Percentiles rank a stretch among this genome's conserved stretches.
phyloP scores from a whole-genome alignment of 1,140 invertebrate genomes.

The Belonocnema kinseyi region DNA sequence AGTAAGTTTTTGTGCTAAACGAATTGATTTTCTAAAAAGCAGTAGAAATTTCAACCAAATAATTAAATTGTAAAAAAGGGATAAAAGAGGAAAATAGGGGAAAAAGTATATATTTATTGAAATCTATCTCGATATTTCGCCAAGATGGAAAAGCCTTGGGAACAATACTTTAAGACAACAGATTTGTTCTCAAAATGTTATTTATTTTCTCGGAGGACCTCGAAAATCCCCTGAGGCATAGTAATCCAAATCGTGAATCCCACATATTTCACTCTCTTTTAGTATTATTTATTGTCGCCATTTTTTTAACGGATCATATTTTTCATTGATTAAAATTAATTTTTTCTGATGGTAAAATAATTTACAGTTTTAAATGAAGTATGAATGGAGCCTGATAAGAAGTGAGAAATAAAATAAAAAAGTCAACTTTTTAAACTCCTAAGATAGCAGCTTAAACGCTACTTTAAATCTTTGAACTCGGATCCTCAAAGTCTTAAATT shows the following conservation, averaged over 20 bases:
- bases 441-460: too few species aligned
- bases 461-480: too few species aligned
- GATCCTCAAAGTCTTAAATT: too few species aligned
- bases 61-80: background rate
- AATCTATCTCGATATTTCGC: background rate
- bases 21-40: background rate
- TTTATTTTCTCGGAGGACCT: slow-evolving; percentile 9
- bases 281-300: background rate
- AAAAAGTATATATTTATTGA: background rate
- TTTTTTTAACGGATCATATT: background rate
- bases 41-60: too few species aligned
- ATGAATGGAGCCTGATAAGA: too few species aligned
- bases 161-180: background rate
- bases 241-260: background rate
- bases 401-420: too few species aligned
- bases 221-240: background rate
- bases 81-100: too few species aligned
- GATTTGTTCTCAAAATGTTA: background rate
- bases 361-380: too few species aligned
- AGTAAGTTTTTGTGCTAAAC: too few species aligned
- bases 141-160: background rate
- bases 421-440: too few species aligned
- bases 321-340: too few species aligned
- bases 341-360: too few species aligned
- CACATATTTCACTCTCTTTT: background rate